Evolutionary conservation across 2,113 vertebrate genomes (phyloP), one percentile per base, ranked within the genome.

Genomic region (Corythaixoides concolor): DNA sequence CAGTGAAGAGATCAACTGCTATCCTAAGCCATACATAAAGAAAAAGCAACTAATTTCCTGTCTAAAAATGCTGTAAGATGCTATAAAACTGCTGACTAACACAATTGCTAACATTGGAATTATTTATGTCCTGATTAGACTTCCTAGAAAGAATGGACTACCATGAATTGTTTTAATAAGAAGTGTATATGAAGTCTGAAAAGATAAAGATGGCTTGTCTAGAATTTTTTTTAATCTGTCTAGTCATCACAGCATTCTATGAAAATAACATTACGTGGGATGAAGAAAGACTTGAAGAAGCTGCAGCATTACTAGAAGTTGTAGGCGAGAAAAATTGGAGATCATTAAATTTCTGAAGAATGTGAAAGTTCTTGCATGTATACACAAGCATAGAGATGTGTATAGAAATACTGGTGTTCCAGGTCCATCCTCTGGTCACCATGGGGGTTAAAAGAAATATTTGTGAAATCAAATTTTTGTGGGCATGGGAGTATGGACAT

Each of bases 241-340:
- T 96, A 93, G 92, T 95, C 94, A 96, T 96, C 83, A 93, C 43
- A 92, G 43, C 21, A 72, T 66, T 43, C 49, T 69, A 66, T 93
- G 73, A 89, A 97, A 94, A 95, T 64, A 94, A 39, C 12, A 68
- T 72, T 88, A 88, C 0, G 79, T 96, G 79, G 92, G 92, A 89
- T 72, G 83, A 90, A 94, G 59, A 84, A 90, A 85, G 72, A 35
- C 60, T 70, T 88, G 56, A 66, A 88, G 56, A 83, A 93, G 26
- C 20, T 89, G 43, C 49, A 79, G 66, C 69, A 87, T 79, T 96
- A 75, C 92, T 92, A 94, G 66, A 93, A 89, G 39, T 74, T 58
- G 88, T 93, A 85, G 80, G 85, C 0, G 24, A 93, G 80, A 66
- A 87, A 89, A 94, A 63, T 22, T 83, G 37, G 32, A 76, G 33